A percentile compares a stretch with the other conserved stretches of the same genome.
Conservation (phyloP, 2,888 invertebrate species). For the Dynastes grantii region DNA sequence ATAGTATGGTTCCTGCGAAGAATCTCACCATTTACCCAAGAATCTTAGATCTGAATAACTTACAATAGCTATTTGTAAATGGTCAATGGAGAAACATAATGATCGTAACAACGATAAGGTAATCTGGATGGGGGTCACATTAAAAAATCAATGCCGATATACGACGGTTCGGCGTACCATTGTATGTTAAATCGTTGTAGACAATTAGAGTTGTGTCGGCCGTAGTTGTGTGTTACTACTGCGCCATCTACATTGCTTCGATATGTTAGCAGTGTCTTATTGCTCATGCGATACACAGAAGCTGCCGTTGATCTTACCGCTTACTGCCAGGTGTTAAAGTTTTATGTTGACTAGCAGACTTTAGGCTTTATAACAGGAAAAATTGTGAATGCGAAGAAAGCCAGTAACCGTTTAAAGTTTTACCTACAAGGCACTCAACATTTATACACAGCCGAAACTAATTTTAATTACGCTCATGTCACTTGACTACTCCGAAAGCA, state of each 20-base stretch:
- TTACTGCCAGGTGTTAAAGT: slow-evolving; percentile 35
- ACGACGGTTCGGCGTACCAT: slow-evolving; percentile 63
- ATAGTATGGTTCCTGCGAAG: slow-evolving; percentile 55
- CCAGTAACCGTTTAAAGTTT: not conserved
- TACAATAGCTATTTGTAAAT: slow-evolving; percentile 70
- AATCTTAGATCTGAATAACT: slow-evolving; percentile 59
- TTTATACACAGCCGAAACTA: too few species aligned
- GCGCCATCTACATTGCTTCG: slow-evolving; percentile 56
- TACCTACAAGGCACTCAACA: not conserved
- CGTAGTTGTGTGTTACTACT: slow-evolving; percentile 53
- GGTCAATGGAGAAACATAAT: slow-evolving; percentile 62
- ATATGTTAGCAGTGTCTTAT: slow-evolving; percentile 56
- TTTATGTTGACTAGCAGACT: slow-evolving; percentile 2
- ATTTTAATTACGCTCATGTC: too few species aligned
- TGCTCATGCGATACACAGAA: slow-evolving; percentile 38
- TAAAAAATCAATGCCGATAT: slow-evolving; percentile 69
- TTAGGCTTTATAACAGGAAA: not conserved
- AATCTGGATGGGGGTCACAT: slow-evolving; percentile 67
- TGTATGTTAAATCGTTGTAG: slow-evolving; percentile 67
- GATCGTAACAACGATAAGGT: slow-evolving; percentile 67
- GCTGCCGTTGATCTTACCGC: slow-evolving; percentile 24
- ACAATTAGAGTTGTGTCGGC: slow-evolving; percentile 66
- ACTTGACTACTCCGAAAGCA: too few species aligned
- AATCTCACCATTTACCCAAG: slow-evolving; percentile 52
- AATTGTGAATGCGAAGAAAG: not conserved